Base-by-base conservation (phyloP, 2,888 invertebrate genomes). In the Epistrophella euchroma region DNA sequence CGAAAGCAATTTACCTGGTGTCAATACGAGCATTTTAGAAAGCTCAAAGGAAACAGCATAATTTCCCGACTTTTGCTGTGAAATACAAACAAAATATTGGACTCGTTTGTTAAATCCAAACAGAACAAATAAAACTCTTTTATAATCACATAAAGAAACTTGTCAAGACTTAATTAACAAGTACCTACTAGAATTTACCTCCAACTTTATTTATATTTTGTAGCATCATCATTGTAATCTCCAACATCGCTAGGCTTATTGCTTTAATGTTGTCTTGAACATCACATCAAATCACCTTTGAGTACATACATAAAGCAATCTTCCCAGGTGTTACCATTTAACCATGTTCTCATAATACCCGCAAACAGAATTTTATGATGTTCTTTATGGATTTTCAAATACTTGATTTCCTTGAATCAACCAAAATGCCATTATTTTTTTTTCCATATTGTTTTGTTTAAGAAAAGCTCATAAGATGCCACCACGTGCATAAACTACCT, bases 351-450 rank as follows among this genome's bases (percentile, higher is more conserved):
- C 32, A 22, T 13, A 37, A 15, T 15, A 40, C n/a, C n/a, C 40
- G 15, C 40, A 11, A 25, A 32, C 4, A 32, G 13, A 40, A 62
- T 43, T 22, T 43, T 15, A 40, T 28, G 15, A n/a, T 47, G 35
- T 66, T 66, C 47, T 47, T 45, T 45, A 45, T 64, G 7, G 7
- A 13, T 64, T 47, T 66, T 66, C 3, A 7, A 32, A 66, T 19
- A 47, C 32, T 66, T 66, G 66, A 66, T 66, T 19, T 66, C 66
- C 66, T 66, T 66, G 66, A 66, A 35, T 66, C 47, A 35, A 47
- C 13, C 19, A 22, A 25, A 45, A 19, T 47, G 47, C 5, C 32
- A 66, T 47, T 32, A 47, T n/a, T 13, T 17, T 43, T 11, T 4
- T 13, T 10, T 35, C 32, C 19, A 68, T 10, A 37, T 32, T 13